Evolutionary conservation across 1,140 invertebrate species (phyloP), one percentile per base, ranked within the genome.

Genomic region (Drosophila dunni): DNA sequence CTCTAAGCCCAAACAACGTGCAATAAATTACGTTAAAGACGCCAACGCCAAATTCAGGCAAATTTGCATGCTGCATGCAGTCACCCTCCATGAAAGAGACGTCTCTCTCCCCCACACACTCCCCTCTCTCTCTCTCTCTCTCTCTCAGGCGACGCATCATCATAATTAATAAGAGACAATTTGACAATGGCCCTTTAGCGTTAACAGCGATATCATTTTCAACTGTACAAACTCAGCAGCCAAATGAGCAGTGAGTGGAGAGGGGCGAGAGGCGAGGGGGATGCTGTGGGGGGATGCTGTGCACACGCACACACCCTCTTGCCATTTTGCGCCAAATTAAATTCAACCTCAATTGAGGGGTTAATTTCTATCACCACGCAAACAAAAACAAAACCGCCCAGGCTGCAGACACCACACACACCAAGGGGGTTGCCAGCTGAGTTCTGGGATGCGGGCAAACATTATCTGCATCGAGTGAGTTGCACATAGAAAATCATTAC

Each of bases 291-390:
- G 34, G 67, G 50, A 63, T 54, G n/a, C n/a, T n/a, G 51, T 29
- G 62, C 78, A 67, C 46, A 77, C 79, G 46, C 71, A 71, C 65
- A 75, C 65, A 75, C 82, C 78, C 85, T 76, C 78, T 86, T 91
- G 81, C 81, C 84, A 91, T 91, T 91, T 91, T 91, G 89, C 89
- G 90, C 90, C 90, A 90, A 91, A 91, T 91, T 91, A 91, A 91
- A 91, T 91, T 91, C 90, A 91, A 91, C 81, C 90, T 91, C 90
- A 91, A 91, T 91, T 91, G 79, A 91, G 90, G 90, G 90, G 90
- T 91, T 91, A 91, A 91, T 91, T 91, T 91, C 84, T 91, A 90
- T 91, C 85, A 90, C 85, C 86, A 90, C 78, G 84, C 85, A 90
- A 90, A 90, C 81, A 90, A 88, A 86, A 88, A 85, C 81, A 85